Evolutionary conservation across 1,140 invertebrate species (phyloP), one percentile per base, ranked within the genome.

Genomic region (Hirudo medicinalis): DNA sequence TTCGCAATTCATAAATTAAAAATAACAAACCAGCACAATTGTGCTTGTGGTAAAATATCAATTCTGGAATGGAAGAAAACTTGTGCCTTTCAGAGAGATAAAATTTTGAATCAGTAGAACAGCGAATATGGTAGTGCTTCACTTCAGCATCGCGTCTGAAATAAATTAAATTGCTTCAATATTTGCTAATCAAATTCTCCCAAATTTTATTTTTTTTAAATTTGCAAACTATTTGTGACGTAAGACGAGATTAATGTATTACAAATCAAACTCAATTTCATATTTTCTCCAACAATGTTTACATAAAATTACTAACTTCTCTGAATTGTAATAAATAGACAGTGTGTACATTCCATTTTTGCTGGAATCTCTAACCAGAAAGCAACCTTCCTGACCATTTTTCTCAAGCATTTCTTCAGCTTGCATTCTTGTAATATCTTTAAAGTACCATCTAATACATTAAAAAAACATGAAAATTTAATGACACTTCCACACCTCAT

Each of bases 321-420:
- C 57, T 22, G 57, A 32, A 15, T 91, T 91, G 78, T 91, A 94
- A 83, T 89, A 94, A 71, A 96, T 84, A n/a, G 92, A 94, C 66
- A 97, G 85, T n/a, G 93, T 95, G 82, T 94, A 96, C 73, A 78
- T 77, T 76, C 94, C 87, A 75, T 91, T 91, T 83, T 91, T 92
- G 19, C 90, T 92, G 54, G 93, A 96, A 84, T 95, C 95, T 73
- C 93, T 86, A 66, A 97, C 91, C 49, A 96, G 89, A 82, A 95
- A 97, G 81, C 91, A 93, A n/a, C 93, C 93, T 84, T 96, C 92
- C 81, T 92, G 91, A 78, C 91, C 90, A 81, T 94, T 91, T 78
- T 91, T 88, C 80, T 91, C 91, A 22, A 97, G 86, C 54, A 94
- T 80, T 22, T 89, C 89, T 80, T 96, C 92, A 25, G 91, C 91